These are phyloP conservation scores for Scolanthus callimorphus DNA, from an alignment of 92 coral and sea anemone species.

Conservation along the genomic window DNA sequence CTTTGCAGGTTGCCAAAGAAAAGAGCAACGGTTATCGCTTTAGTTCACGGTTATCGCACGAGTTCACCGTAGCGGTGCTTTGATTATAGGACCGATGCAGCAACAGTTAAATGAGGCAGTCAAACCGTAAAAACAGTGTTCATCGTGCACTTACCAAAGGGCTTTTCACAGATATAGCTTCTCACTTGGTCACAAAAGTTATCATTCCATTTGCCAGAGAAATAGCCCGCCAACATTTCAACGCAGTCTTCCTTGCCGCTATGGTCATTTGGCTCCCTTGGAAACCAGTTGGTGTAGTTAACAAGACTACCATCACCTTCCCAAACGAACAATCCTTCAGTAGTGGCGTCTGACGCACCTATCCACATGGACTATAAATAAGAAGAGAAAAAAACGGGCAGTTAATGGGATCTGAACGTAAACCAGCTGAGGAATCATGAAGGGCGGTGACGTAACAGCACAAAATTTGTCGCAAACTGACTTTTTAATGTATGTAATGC, in stretches of 20 bases:
- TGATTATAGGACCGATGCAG: no score
- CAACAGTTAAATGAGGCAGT: no score
- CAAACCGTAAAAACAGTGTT: no score
- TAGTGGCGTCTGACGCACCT: constrained; percentile 64
- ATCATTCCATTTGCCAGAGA: constrained; percentile 87
- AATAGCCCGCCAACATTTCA: constrained; percentile 42
- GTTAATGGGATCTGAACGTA: no score
- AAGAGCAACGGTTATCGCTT: no score
- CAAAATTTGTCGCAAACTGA: no score
- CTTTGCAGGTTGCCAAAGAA: no score
- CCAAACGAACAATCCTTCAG: constrained; percentile 75
- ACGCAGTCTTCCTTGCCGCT: constrained; percentile 80
- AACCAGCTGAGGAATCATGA: no score
- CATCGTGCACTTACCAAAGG: constrained; percentile 68
- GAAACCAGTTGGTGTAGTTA: constrained; percentile 80
- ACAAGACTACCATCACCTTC: constrained; percentile 50
- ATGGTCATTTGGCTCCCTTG: constrained; percentile 69
- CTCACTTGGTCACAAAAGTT: constrained; percentile 59
- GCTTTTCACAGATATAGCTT: constrained; percentile 84
- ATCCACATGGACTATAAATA: constrained; percentile 71
- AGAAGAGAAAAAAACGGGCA: neutral
- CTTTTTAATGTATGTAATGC: no score
- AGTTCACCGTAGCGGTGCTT: no score
- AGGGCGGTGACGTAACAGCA: no score
- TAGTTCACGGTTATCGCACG: no score